These are phyloP conservation scores for Hucho hucho DNA, from an alignment of 2,113 vertebrate species.

Conservation along the genomic window DNA sequence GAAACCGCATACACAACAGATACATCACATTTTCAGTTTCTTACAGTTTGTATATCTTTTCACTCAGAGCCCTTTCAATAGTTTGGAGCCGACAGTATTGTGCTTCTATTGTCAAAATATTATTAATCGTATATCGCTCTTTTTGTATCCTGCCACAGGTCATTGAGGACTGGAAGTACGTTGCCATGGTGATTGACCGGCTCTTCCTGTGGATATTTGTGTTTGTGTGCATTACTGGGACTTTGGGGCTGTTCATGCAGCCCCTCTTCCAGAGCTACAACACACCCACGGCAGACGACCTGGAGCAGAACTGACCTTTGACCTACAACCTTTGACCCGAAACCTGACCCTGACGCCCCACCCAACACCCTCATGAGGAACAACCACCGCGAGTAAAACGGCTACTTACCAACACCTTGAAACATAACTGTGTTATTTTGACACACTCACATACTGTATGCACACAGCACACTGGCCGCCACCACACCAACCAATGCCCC, in stretches of 20 bases:
- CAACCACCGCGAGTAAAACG: conserved; percentile 1
- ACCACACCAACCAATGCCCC: conserved; percentile 14
- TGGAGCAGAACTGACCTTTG: conserved; percentile 46
- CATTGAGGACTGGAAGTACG: conserved; percentile 80
- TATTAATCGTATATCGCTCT: neutral
- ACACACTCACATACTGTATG: conserved; percentile 24
- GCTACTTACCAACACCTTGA: conserved; percentile 10
- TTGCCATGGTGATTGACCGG: conserved; percentile 80
- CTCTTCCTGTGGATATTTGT: conserved; percentile 78
- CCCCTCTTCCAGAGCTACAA: conserved; percentile 77
- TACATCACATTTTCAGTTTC: neutral
- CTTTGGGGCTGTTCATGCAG: conserved; percentile 78
- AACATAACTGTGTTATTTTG: conserved; percentile 35
- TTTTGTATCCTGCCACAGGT: conserved; percentile 54
- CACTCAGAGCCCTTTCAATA: neutral
- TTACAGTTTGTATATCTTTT: neutral
- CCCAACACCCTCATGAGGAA: conserved; percentile 13
- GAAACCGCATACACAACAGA: neutral
- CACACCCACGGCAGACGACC: conserved; percentile 64
- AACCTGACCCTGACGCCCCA: conserved; percentile 7
- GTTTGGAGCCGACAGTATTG: neutral
- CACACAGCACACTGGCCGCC: conserved; percentile 10
- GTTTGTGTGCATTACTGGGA: conserved; percentile 75
- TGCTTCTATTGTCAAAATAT: neutral
- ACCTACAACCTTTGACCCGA: neutral